Base-by-base conservation (phyloP, 2,888 invertebrate species). In the Aromia moschata region DNA sequence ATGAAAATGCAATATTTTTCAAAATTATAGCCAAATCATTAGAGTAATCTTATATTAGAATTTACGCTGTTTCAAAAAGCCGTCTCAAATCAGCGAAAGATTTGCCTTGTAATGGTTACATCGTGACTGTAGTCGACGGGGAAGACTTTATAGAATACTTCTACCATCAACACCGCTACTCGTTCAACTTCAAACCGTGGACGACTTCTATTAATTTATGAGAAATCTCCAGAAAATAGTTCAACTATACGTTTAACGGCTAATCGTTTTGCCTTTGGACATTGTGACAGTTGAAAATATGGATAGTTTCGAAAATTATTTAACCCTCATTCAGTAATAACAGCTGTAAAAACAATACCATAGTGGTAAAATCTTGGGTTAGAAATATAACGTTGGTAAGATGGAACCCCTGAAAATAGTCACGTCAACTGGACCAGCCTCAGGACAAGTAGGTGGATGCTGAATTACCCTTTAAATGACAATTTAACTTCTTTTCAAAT, bases 251-350 rank as follows among this genome's bases (percentile, higher is more conserved):
- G 33, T 33, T 30, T 2, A 11, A 2, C 3, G 15, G 20, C 9
- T 12, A n/a, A n/a, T n/a, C n/a, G 2, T 7, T 41, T 16, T 16
- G 31, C 52, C n/a, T 4, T n/a, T 52, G 16, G 52, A 52, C 15
- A 31, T 52, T 10, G 17, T 52, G 31, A 30, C 41, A 16, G 14
- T 52, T 5, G 52, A 52, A n/a, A 45, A 45, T 45, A 14, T 45
- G 3, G 45, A 7, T 11, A 1, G 10, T 2, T 25, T 18, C 3
- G 9, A 43, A 1, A 20, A 18, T 14, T 25, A 9, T 12, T 2
- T 11, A 25, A 18, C 1, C 10, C 11, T 18, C n/a, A 17, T 2
- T 1, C 3, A 5, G 4, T n/a, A 43, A 20, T 25, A 11, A 12
- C 1, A 45, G 5, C 1, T 45, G 45, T 16, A 16, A 10, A 25